Evolutionary conservation across 92 coral and sea anemone species (phyloP).

Genomic region (Actinernus sp.): DNA sequence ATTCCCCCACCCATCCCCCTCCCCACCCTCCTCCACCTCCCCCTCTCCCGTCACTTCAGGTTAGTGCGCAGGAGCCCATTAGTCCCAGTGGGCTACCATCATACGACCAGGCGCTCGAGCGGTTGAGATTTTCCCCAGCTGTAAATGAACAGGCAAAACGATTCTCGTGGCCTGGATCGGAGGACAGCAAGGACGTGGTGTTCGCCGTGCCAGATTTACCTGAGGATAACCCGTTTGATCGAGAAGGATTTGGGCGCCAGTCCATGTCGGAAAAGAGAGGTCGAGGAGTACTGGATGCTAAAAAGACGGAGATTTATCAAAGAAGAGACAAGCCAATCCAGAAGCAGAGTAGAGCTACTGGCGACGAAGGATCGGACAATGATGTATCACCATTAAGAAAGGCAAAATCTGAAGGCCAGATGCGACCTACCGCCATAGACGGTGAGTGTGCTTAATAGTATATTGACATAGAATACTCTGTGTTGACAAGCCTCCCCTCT

Average conservation of each 20-base stretch:
- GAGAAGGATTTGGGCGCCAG: slow-evolving; percentile 95
- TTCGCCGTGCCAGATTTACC: slow-evolving; percentile 61
- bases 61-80: background rate
- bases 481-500: too few species aligned
- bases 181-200: slow-evolving; percentile 36
- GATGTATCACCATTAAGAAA: slow-evolving; percentile 20
- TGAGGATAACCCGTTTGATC: slow-evolving; percentile 72
- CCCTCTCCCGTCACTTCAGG: slow-evolving; percentile 5
- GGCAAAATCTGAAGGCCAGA: slow-evolving; percentile 45
- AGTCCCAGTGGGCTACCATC: slow-evolving; percentile 21
- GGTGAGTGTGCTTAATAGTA: background rate
- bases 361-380: slow-evolving; percentile 2
- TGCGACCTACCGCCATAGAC: slow-evolving; percentile 2
- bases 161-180: slow-evolving; percentile 5
- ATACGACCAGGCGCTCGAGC: slow-evolving; percentile 53
- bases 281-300: slow-evolving; percentile 85
- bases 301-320: slow-evolving; percentile 79
- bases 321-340: slow-evolving; percentile 72
- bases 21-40: slow-evolving; percentile 35
- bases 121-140: slow-evolving; percentile 35
- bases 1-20: background rate
- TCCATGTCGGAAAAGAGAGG: slow-evolving; percentile 99
- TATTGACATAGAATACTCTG: background rate
- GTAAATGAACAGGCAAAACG: slow-evolving; percentile 8
- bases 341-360: background rate